Percentiles rank a stretch among this genome's conserved stretches.
Conservation (phyloP, 2,888 invertebrate genomes). For the Dysmachus trigonus region DNA sequence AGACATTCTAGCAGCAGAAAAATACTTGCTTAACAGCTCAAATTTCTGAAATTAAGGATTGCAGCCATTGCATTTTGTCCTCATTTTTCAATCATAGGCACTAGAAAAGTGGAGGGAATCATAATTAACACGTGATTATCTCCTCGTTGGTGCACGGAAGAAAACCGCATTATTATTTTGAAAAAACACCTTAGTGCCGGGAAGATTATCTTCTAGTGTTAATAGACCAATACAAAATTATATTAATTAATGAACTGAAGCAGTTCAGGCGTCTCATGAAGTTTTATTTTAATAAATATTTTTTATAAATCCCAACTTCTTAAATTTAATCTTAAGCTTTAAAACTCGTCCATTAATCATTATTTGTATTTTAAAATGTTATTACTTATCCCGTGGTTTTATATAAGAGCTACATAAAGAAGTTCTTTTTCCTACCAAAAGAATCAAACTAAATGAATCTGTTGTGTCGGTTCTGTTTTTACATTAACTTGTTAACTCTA, state of each 20-base stretch:
- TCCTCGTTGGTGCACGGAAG: not conserved
- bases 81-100: not conserved
- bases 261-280: not conserved
- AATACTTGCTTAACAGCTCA: not conserved
- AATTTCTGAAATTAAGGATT: not conserved
- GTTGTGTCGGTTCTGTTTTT: too few species aligned
- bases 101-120: not conserved
- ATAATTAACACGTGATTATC: not conserved
- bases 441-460: too few species aligned
- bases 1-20: not conserved
- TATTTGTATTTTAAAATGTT: not conserved
- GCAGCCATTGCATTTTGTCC: not conserved
- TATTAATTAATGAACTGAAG: too few species aligned
- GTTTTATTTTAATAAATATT: not conserved
- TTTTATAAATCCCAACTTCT: not conserved
- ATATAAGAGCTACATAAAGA: not conserved
- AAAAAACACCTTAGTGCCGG: not conserved
- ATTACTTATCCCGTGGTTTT: not conserved
- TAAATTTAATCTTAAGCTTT: not conserved
- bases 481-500: too few species aligned
- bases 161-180: not conserved
- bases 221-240: not conserved
- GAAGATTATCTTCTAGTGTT: not conserved
- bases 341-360: not conserved
- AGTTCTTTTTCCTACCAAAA: too few species aligned